Base-by-base conservation (phyloP, 2,888 invertebrate genomes). In the Drymonia ruficornis region DNA sequence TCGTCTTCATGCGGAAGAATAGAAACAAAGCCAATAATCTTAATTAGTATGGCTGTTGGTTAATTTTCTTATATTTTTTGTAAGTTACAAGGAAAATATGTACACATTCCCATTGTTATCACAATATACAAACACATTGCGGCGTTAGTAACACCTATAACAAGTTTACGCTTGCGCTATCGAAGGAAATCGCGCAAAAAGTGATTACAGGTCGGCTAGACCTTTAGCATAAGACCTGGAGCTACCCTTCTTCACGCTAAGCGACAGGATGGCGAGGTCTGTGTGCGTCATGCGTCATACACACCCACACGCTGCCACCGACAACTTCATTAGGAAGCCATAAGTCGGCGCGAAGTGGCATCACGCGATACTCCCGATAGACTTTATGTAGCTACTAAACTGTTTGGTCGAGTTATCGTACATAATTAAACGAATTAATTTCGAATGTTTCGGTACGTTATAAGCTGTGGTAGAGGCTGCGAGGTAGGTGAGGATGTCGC, bases 261-360 rank as follows among this genome's bases (percentile, higher is more conserved):
- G 31, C 2, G 2, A n/a, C 38, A n/a, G 13, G n/a, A 38, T 38
- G 56, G 56, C 42, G 48, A 49, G 38, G 49, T 44, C n/a, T 16
- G 55, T 44, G 47, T 46, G 36, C 48, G 50, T 44, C 57, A 61
- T 61, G 57, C 59, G 64, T 65, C 56, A 62, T 48, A 53, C 55
- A 66, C 67, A 50, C 70, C 69, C 63, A 72, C 65, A 55, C 12
- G 34, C 55, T 46, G 61, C 45, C 59, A 47, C 72, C 80, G 81
- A 83, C 87, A 87, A 87, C 84, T 89, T 89, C 85, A 85, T 89
- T 89, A 89, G 80, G 86, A 88, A 87, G 84, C 85, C 85, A 81
- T 87, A 88, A 84, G 85, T 79, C 75, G 80, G 78, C 68, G 72
- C 72, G 74, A 79, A 77, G 76, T 79, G 78, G 80, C 78, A 71